A percentile compares a stretch with the other conserved stretches of the same genome.
Evolutionary conservation across 2,888 invertebrate genomes (phyloP).

Genomic region (Palloptera scutellata): DNA sequence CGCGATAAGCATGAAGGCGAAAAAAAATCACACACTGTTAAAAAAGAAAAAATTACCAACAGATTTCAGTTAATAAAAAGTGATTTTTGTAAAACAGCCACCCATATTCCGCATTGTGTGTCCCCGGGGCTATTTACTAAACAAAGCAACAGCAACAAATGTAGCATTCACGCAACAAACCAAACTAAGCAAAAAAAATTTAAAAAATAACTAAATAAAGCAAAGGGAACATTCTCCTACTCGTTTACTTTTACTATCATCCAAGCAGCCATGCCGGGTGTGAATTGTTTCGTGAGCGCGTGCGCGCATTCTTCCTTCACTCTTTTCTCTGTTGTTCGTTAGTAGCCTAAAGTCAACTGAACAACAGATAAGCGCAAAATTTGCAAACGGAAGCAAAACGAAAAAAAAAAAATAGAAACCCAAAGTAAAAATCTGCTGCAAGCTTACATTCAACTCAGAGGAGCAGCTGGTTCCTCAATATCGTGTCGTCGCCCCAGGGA

Average conservation of each 20-base stretch:
- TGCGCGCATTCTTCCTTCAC: not conserved
- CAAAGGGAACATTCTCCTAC: not conserved
- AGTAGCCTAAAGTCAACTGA: conserved; percentile 30
- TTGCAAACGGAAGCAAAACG: conserved; percentile 44
- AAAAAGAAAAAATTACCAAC: conserved; percentile 12
- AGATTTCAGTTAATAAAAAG: conserved; percentile 25
- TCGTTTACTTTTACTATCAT: not conserved
- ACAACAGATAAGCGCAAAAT: conserved; percentile 36
- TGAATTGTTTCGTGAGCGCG: conserved; percentile 32
- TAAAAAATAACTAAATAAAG: not conserved
- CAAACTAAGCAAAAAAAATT: not conserved
- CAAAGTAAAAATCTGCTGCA: conserved; percentile 32
- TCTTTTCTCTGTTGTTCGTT: conserved; percentile 16
- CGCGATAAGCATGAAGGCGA: conserved; percentile 37
- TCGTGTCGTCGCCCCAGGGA: not conserved
- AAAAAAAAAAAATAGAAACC: conserved; percentile 26
- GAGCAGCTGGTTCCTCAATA: conserved; percentile 21
- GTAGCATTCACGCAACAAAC: conserved; percentile 23
- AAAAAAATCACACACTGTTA: not conserved
- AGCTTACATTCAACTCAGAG: conserved; percentile 3
- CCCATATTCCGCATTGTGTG: conserved; percentile 41
- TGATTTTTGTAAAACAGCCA: conserved; percentile 36
- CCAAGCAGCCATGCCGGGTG: conserved; percentile 30
- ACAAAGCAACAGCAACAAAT: conserved; percentile 11
- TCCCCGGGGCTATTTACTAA: conserved; percentile 39